Percentiles rank a stretch among this genome's conserved stretches.
Evolutionary conservation across 2,888 invertebrate genomes (phyloP).

Genomic region (Podotricha telesiphe): DNA sequence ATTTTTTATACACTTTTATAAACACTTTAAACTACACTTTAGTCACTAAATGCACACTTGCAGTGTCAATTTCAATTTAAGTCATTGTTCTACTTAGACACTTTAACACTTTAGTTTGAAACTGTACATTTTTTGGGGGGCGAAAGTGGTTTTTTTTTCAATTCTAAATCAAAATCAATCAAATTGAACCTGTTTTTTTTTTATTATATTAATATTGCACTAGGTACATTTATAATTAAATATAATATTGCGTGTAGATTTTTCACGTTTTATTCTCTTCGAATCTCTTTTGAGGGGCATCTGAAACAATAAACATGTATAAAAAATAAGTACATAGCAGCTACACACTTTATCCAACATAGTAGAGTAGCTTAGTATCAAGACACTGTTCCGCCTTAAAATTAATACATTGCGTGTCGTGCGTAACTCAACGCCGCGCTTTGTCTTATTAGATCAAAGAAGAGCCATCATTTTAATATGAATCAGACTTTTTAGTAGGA

Average conservation of each 20-base stretch:
- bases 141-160: neutral
- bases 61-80: neutral
- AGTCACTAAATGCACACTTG: slow-evolving; percentile 7
- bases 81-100: slow-evolving; percentile 24
- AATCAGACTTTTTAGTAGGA: too few species aligned
- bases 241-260: slow-evolving; percentile 51
- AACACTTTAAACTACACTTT: slow-evolving; percentile 28
- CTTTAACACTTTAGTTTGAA: slow-evolving; percentile 37
- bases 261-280: slow-evolving; percentile 44
- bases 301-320: slow-evolving; percentile 55
- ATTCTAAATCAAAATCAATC: slow-evolving; percentile 8
- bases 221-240: slow-evolving; percentile 51
- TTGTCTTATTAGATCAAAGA: too few species aligned
- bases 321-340: neutral
- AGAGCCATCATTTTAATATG: too few species aligned
- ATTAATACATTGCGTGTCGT: neutral
- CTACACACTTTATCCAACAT: neutral
- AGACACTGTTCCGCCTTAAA: neutral
- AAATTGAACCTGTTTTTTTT: slow-evolving; percentile 7
- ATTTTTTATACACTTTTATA: slow-evolving; percentile 47
- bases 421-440: neutral
- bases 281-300: slow-evolving; percentile 51
- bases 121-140: slow-evolving; percentile 1
- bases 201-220: slow-evolving; percentile 58
- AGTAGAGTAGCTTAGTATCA: too few species aligned